Evolutionary conservation across 2,888 invertebrate genomes (phyloP), one percentile per base, ranked within the genome.

Genomic region (Ischnura elegans): DNA sequence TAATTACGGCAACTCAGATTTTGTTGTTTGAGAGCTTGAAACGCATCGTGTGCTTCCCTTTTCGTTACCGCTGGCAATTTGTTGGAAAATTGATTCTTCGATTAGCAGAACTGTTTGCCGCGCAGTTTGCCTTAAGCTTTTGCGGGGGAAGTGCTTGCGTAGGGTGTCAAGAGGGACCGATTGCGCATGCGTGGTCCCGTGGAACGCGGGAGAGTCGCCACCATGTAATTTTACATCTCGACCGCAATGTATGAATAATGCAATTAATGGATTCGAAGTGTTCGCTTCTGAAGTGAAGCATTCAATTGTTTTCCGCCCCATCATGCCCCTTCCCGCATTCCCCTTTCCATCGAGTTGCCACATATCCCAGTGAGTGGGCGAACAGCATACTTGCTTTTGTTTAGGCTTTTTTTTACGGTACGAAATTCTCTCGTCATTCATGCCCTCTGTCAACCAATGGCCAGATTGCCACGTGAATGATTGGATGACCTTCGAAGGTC

Each of bases 211-310:
- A 29, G 76, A 76, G 76, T 29, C 36, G 61, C 6, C 21, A 61
- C 61, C 61, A 16, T 61, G 76, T 76, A 76, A 76, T 76, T 76
- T 76, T 76, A 36, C 76, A 10, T 10, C 76, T 10, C 25, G 36
- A 76, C 76, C 76, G 76, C 76, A 76, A 76, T 76, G 76, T 76
- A 76, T 76, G 76, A 76, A 76, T 76, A 76, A 76, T 76, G 76
- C 76, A 76, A 36, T 76, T 76, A 76, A 76, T 76, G 76, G 76
- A 76, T 76, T 36, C 76, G 76, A 76, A 76, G 36, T 29, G 76
- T 76, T 76, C 76, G 36, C 76, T 36, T n/a, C 76, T 36, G 36
- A 76, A 76, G 76, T 76, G 76, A 36, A 36, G 36, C 76, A 76
- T 76, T 76, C 76, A 76, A 76, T 76, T 76, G 76, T 76, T 36